Evolutionary conservation across 2,888 invertebrate species (phyloP).

Genomic region (Dorcus hopei): DNA sequence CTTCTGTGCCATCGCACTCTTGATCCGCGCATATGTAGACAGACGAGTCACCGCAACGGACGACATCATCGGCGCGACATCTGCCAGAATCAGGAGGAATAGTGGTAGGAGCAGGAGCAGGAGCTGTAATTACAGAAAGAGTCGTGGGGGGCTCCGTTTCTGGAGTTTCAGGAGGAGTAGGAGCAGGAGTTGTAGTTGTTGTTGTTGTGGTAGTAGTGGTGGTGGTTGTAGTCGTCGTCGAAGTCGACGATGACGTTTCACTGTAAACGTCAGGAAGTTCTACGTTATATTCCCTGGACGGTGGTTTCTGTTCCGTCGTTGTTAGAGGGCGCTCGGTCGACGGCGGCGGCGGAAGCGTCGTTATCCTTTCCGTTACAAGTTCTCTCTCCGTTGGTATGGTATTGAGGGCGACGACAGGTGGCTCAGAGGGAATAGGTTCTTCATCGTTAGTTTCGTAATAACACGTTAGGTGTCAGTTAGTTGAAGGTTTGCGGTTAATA

Average conservation of each 20-base stretch:
- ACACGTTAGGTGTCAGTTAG: neutral
- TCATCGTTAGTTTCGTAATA: too few species aligned
- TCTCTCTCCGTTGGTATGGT: too few species aligned
- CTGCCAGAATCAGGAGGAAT: conserved; percentile 26
- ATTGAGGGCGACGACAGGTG: neutral
- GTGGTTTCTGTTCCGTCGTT: neutral
- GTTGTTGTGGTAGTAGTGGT: conserved; percentile 9
- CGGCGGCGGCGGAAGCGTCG: neutral
- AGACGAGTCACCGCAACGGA: conserved; percentile 52
- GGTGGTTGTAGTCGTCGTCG: conserved; percentile 14
- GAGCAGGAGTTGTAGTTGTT: neutral
- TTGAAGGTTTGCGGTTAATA: neutral
- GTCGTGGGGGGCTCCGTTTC: neutral
- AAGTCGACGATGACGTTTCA: neutral
- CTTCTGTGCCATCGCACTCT: conserved; percentile 60
- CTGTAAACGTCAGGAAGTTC: neutral
- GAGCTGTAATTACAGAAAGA: neutral
- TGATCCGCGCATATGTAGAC: conserved; percentile 56
- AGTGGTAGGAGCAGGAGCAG: neutral
- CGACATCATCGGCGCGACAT: conserved; percentile 55
- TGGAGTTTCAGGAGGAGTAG: neutral
- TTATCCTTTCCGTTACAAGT: neutral
- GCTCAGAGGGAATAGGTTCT: too few species aligned
- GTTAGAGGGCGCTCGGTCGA: neutral
- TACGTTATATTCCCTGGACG: too few species aligned